Evolutionary conservation across 2,113 vertebrate genomes (phyloP).

Genomic region (cattle (Bos taurus)): ARS-UCD2.0 NC_037334.1:71844501-71845000

Average conservation of each 20-base stretch:
- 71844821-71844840: not conserved
- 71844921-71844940: not conserved
- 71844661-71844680: fast-evolving
- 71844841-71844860: not conserved
- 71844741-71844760: not conserved
- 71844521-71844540: not conserved
- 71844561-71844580: not conserved
- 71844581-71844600: not conserved
- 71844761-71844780: not conserved
- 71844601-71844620: not conserved
- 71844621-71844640: not conserved
- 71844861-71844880: not conserved
- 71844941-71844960: not conserved
- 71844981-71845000: not conserved
- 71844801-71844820: not conserved
- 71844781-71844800: not conserved
- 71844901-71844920: not conserved
- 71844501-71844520: not conserved
- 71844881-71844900: not conserved
- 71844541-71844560: not conserved
- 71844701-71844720: not conserved
- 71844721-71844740: not conserved
- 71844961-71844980: not conserved
- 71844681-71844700: not conserved
- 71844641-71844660: not conserved